Percentiles rank a stretch among this genome's conserved stretches.
Conservation (phyloP, 2,113 vertebrate species). For the Propithecus coquereli region DNA sequence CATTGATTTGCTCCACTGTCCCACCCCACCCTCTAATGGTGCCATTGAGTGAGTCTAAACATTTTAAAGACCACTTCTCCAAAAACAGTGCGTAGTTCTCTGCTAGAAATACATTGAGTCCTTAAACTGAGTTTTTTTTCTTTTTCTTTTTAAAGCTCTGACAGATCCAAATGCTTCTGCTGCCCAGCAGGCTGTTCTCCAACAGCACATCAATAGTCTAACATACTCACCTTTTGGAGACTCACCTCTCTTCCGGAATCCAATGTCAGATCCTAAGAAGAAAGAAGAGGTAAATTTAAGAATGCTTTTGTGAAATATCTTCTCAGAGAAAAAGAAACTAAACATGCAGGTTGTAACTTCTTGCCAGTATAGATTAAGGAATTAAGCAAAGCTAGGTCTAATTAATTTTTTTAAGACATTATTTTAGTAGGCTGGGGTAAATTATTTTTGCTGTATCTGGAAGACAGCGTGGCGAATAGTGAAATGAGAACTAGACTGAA, state of each 20-base stretch:
- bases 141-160: conserved; percentile 81
- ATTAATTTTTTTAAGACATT: not conserved
- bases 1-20: not conserved
- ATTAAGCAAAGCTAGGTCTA: not conserved
- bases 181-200: conserved; percentile 91
- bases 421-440: not conserved
- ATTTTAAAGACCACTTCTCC: not conserved
- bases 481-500: not conserved
- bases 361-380: not conserved
- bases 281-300: conserved; percentile 91
- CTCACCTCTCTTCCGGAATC: conserved; percentile 95
- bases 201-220: conserved; percentile 93
- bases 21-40: not conserved
- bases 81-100: not conserved
- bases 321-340: not conserved
- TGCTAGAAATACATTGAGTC: not conserved
- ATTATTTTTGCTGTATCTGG: not conserved
- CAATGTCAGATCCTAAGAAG: conserved; percentile 95
- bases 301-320: not conserved
- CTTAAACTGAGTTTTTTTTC: conserved; percentile 1
- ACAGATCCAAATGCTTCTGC: conserved; percentile 90
- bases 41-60: not conserved
- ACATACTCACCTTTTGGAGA: conserved; percentile 95
- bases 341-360: not conserved
- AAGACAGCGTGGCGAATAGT: not conserved